These are phyloP conservation scores for Orientallactaga sibirica DNA, from an alignment of 2,797 vertebrate species.

Conservation along the genomic window DNA sequence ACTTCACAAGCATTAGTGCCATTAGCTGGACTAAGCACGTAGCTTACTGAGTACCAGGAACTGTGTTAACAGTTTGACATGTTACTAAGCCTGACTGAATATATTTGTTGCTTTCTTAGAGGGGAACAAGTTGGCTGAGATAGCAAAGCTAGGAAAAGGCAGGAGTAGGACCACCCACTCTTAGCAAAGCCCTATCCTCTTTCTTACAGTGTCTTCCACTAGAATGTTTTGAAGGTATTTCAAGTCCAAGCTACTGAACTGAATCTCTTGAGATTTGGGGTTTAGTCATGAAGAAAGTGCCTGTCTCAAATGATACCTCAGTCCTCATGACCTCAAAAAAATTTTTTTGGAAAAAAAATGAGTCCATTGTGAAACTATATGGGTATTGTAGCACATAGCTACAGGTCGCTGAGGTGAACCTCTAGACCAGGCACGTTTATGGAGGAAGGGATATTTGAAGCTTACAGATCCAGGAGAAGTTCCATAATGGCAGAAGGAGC, in stretches of 20 bases:
- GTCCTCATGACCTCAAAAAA: neutral
- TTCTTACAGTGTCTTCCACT: conserved; percentile 19
- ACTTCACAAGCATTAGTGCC: neutral
- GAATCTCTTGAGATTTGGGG: neutral
- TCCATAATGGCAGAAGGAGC: too few relatives aligned
- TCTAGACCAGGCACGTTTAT: too few relatives aligned
- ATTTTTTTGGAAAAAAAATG: neutral
- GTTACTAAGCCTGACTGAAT: neutral
- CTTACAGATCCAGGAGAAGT: too few relatives aligned
- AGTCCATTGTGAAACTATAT: neutral
- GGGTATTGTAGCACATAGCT: neutral
- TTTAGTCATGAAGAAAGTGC: neutral
- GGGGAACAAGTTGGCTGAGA: neutral
- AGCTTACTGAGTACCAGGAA: neutral
- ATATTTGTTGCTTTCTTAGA: neutral
- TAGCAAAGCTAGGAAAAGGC: neutral
- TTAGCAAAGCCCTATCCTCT: neutral
- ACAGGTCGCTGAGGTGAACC: too few relatives aligned
- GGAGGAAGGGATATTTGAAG: too few relatives aligned
- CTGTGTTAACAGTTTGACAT: neutral
- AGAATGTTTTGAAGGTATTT: conserved; percentile 1
- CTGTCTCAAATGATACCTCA: neutral
- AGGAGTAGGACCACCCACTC: neutral
- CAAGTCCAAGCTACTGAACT: neutral
- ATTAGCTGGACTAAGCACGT: conserved; percentile 19